Base-by-base conservation (phyloP, 1,140 invertebrate genomes). In the Pogonognathellus flavescens region DNA sequence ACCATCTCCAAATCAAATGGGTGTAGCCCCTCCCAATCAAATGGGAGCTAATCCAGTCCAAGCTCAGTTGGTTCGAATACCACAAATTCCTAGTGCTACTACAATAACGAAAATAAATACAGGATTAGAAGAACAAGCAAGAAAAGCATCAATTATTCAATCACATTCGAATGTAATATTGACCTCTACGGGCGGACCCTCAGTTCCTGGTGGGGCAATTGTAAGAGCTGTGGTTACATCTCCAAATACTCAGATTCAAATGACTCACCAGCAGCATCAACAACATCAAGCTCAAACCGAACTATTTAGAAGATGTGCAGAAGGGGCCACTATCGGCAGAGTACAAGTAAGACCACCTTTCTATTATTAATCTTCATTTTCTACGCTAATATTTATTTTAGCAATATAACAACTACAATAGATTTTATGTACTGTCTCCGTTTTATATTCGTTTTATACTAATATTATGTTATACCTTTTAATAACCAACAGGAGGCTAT, bases 71-170 rank as follows among this genome's bases (percentile, higher is more conserved):
- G 88, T 88, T 8, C 76, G 87, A 0, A 85, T 87, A 41, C 88
- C 88, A 16, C 84, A 87, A 85, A 60, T 89, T 52, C 88, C 88
- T 57, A 87, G 72, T 84, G 87, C 88, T 8, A 88, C 86, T 41
- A 89, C 87, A 18, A 86, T 88, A n/a, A 89, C 87, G 55, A 89
- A 89, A 85, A 82, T 89, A 1, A 86, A 86, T 41, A 53, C 85
- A 7, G 72, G 83, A 16, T 25, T 53, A 3, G 87, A 89, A 22
- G 84, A 86, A 20, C 80, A 59, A 13, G 41, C 84, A 60, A 52
- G 83, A 49, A 85, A 86, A 50, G 82, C 85, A 16, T 76, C 62
- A 9, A 87, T 87, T 22, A 86, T 86, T 16, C 85, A 85, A 31
- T 80, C 57, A 5, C 62, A 52, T 66, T 22, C 81, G 14, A 76